Conservation (phyloP, 2,888 invertebrate species). For the Eustalomyia histrio region DNA sequence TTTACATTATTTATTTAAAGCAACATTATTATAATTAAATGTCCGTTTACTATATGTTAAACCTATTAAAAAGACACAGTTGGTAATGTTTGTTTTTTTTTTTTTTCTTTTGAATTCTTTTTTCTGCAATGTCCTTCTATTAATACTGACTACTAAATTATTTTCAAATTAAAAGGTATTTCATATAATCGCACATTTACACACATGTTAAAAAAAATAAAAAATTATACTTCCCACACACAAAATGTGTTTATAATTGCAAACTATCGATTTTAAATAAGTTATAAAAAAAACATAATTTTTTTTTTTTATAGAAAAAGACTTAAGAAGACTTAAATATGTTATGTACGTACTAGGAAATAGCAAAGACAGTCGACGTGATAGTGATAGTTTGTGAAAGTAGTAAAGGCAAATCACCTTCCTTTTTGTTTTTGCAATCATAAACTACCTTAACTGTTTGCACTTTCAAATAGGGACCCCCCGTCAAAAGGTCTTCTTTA, state of each 20-base stretch:
- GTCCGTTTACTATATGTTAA: background rate
- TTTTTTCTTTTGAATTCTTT: slow-evolving; percentile 21
- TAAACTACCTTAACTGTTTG: background rate
- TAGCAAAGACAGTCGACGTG: too few species aligned
- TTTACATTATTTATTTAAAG: too few species aligned
- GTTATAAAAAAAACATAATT: slow-evolving; percentile 5
- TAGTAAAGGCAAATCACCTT: slow-evolving; percentile 1
- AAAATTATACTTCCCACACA: slow-evolving; percentile 34
- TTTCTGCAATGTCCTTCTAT: slow-evolving; percentile 23
- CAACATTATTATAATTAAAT: background rate
- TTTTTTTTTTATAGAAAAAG: slow-evolving; percentile 20
- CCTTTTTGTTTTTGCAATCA: background rate
- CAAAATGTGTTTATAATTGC: slow-evolving; percentile 50
- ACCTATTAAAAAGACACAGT: background rate
- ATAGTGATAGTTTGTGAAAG: slow-evolving; percentile 8
- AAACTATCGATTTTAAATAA: slow-evolving; percentile 35
- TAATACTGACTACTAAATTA: slow-evolving; percentile 44
- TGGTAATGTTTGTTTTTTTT: too few species aligned
- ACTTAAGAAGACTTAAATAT: slow-evolving; percentile 4
- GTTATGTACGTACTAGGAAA: slow-evolving; percentile 1
- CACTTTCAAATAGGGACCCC: background rate
- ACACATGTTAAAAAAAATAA: background rate
- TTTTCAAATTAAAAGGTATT: slow-evolving; percentile 45
- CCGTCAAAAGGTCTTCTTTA: background rate
- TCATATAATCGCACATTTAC: slow-evolving; percentile 4